Base-by-base conservation (phyloP, 2,797 vertebrate species). In the Heteromormyrus szaboi region DNA sequence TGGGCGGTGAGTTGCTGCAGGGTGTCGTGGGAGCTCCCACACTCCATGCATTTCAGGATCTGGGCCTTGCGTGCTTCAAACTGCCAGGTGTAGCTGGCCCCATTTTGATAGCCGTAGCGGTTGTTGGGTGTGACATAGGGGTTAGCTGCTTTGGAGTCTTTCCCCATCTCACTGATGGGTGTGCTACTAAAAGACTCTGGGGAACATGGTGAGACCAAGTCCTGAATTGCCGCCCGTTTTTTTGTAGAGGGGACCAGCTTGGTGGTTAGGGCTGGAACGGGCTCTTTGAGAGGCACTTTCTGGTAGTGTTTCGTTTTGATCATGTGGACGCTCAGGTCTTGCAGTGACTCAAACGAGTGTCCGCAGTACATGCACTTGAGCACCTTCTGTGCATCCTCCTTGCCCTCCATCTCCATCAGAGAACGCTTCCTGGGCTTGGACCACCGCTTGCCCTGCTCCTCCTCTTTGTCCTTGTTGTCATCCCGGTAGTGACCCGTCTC, bases 301-400 rank as follows among this genome's bases (percentile, higher is more conserved):
- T 97, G 96, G 96, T 97, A 97, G 95, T 97, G 96, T 93, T 97
- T 97, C 85, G 96, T 97, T 95, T 97, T 97, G 92, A 97, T 97
- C 96, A 97, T 97, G 92, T 97, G 96, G 87, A 97, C 96, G 0
- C 96, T 97, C 85, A 97, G 95, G 91, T 97, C 96, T 90, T 97
- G 96, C 92, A 97, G 91, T 62, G 96, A 97, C 92, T 97, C 96
- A 37, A 97, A 97, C 0, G 96, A 97, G 94, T 97, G 96, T 29
- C 96, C 96, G 1, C 96, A 97, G 92, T 97, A 97, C 96, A 97
- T 97, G 90, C 96, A 97, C 90, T 97, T 97, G 22, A 97, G 93
- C 88, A 97, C 96, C 92, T 97, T 97, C 88, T 97, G 96, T 2
- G 96, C 96, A 7, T 97, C 96, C 90, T 97, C 96, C 92, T 97